phyloP scores from a whole-genome alignment of 64 coral and sea anemone genomes.

The Actinia tenebrosa region DNA sequence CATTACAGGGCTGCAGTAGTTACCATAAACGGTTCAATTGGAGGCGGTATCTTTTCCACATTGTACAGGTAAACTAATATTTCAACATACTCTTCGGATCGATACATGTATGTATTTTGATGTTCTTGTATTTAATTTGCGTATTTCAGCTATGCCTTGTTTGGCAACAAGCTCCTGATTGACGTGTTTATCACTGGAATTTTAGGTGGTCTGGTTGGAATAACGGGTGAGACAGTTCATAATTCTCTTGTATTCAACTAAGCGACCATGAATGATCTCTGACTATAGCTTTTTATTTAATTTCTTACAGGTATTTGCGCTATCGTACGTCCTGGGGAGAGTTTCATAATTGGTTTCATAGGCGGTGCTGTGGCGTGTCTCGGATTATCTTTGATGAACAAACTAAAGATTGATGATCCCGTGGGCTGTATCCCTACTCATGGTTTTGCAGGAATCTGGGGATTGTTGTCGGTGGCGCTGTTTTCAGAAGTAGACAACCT shows the following conservation, averaged over 20 bases:
- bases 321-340: slow-evolving; percentile 58
- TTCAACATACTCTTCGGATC: background rate
- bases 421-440: slow-evolving; percentile 59
- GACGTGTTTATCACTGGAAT: slow-evolving; percentile 52
- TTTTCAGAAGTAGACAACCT: slow-evolving; percentile 59
- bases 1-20: slow-evolving; percentile 66
- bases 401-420: slow-evolving; percentile 78
- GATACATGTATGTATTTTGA: background rate
- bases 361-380: slow-evolving; percentile 51
- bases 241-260: no score
- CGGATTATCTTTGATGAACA: slow-evolving; percentile 39
- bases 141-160: no score
- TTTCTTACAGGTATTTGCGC: slow-evolving; percentile 54
- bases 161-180: no score
- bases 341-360: slow-evolving; percentile 52
- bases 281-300: background rate
- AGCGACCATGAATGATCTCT: background rate
- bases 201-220: slow-evolving; percentile 55
- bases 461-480: slow-evolving; percentile 50
- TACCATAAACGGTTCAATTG: slow-evolving; percentile 74
- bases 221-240: slow-evolving; percentile 34
- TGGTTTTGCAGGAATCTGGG: slow-evolving; percentile 63
- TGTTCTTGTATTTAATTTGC: no score
- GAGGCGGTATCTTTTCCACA: slow-evolving; percentile 59
- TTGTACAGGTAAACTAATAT: slow-evolving; percentile 36